These are phyloP conservation scores for Megaceryle maxima DNA, from an alignment of 2,113 vertebrate genomes.

Conservation along the genomic window DNA sequence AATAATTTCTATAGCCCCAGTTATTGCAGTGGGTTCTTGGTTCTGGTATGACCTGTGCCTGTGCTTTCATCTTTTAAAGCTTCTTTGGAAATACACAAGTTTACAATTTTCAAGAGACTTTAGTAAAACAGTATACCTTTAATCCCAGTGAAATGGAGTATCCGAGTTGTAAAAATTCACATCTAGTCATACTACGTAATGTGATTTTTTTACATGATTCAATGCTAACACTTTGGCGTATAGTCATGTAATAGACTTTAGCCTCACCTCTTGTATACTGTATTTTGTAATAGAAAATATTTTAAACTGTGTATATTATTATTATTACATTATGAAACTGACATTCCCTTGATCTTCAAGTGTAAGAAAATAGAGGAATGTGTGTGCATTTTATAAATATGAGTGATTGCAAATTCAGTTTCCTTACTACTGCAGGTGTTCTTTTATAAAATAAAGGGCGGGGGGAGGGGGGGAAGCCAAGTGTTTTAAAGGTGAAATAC, in stretches of 20 bases:
- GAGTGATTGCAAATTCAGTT: conserved; percentile 60
- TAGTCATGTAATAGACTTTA: conserved; percentile 6
- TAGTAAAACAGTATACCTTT: background rate
- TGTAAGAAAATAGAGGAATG: conserved; percentile 62
- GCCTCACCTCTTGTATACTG: conserved; percentile 59
- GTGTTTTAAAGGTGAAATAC: conserved; percentile 67
- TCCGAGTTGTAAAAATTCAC: conserved; percentile 40
- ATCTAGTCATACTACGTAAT: background rate
- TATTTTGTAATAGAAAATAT: conserved; percentile 71
- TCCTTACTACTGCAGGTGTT: conserved; percentile 59
- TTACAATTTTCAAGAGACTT: background rate
- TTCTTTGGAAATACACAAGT: conserved; percentile 20
- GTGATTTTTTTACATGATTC: conserved; percentile 9
- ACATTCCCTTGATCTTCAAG: conserved; percentile 59
- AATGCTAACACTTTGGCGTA: background rate
- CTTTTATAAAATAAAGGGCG: background rate
- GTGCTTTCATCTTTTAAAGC: background rate
- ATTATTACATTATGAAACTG: conserved; percentile 37
- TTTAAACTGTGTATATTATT: conserved; percentile 69
- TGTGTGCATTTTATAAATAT: conserved; percentile 64
- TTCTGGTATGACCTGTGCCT: conserved; percentile 27
- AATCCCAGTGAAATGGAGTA: conserved; percentile 10
- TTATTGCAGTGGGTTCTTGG: background rate
- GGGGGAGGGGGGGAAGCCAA: background rate
- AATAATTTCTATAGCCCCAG: background rate